Percentiles rank a stretch among this genome's conserved stretches.
phyloP scores from a whole-genome alignment of 2,888 invertebrate species.

The Dicyrtoma fusca region DNA sequence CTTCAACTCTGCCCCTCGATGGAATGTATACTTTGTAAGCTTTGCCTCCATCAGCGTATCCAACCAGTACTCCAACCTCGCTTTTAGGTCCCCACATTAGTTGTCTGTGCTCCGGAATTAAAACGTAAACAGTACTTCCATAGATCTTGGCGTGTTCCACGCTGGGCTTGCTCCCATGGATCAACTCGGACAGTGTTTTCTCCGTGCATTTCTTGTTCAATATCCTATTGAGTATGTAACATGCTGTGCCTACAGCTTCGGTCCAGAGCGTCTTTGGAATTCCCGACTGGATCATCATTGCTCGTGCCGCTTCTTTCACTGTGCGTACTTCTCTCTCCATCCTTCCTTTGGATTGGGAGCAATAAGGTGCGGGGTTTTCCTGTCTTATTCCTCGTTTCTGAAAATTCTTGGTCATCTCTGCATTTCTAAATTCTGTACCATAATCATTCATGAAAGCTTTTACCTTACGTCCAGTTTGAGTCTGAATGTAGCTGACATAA shows the following conservation, averaged over 20 bases:
- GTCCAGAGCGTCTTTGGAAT: conserved; percentile 58
- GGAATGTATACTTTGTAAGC: too few relatives aligned
- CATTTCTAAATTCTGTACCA: conserved; percentile 51
- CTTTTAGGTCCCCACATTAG: conserved; percentile 28
- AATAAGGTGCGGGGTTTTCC: conserved; percentile 52
- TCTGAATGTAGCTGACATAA: background rate
- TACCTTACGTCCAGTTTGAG: conserved; percentile 19
- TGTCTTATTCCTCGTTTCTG: conserved; percentile 52
- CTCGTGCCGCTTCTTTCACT: conserved; percentile 55
- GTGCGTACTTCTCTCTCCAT: conserved; percentile 58
- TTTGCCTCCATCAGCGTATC: too few relatives aligned
- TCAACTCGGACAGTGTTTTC: conserved; percentile 52
- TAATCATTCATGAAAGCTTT: conserved; percentile 52
- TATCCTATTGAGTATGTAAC: conserved; percentile 58
- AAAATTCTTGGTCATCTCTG: conserved; percentile 41
- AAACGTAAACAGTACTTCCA: conserved; percentile 51
- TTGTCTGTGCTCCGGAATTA: too few relatives aligned
- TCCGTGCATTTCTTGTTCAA: conserved; percentile 32
- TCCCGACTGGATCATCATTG: conserved; percentile 57
- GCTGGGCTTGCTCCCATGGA: conserved; percentile 52
- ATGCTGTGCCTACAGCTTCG: conserved; percentile 58
- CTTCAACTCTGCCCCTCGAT: too few relatives aligned
- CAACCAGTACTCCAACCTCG: conserved; percentile 39
- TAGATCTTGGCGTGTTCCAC: conserved; percentile 52
- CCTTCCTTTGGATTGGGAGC: conserved; percentile 53